phyloP scores from a whole-genome alignment of 2,888 invertebrate genomes.

The Helleia helle region DNA sequence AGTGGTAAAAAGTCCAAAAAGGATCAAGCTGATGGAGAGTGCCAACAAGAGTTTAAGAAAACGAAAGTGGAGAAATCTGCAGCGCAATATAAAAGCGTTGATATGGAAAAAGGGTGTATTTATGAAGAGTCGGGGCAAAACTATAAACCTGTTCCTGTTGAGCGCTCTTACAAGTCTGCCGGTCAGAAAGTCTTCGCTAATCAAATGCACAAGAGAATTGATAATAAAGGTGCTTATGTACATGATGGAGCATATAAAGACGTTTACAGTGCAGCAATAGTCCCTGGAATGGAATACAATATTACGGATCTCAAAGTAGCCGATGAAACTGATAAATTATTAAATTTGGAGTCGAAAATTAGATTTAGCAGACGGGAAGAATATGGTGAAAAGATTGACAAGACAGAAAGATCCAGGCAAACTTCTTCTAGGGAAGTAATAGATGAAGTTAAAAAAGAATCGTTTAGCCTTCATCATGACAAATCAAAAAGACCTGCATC shows the following conservation, averaged over 20 bases:
- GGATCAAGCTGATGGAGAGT: constrained; percentile 57
- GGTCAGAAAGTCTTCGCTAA: constrained; percentile 67
- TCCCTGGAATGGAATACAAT: constrained; percentile 58
- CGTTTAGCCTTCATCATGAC: constrained; percentile 47
- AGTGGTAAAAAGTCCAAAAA: constrained; percentile 82
- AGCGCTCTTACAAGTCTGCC: constrained; percentile 57
- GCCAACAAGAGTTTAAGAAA: constrained; percentile 52
- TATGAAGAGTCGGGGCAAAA: constrained; percentile 39
- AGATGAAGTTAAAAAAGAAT: constrained; percentile 49
- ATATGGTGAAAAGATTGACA: constrained; percentile 41
- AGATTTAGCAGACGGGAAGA: constrained; percentile 56
- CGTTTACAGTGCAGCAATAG: constrained; percentile 60
- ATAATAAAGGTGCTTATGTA: constrained; percentile 65
- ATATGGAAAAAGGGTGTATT: constrained; percentile 37
- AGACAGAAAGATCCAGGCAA: constrained; percentile 32
- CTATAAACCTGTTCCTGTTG: constrained; percentile 54
- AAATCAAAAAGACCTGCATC: constrained; percentile 52
- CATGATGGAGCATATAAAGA: constrained; percentile 66
- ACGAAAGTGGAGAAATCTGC: constrained; percentile 47
- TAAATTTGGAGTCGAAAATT: constrained; percentile 56
- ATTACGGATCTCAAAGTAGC: constrained; percentile 68
- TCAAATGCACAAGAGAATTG: constrained; percentile 67
- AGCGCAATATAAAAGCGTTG: constrained; percentile 50
- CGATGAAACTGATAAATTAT: constrained; percentile 63
- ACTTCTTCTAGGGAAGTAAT: constrained; percentile 52